Base-by-base conservation (phyloP, 1,140 invertebrate species). In the Drosophila eugracilis region DNA sequence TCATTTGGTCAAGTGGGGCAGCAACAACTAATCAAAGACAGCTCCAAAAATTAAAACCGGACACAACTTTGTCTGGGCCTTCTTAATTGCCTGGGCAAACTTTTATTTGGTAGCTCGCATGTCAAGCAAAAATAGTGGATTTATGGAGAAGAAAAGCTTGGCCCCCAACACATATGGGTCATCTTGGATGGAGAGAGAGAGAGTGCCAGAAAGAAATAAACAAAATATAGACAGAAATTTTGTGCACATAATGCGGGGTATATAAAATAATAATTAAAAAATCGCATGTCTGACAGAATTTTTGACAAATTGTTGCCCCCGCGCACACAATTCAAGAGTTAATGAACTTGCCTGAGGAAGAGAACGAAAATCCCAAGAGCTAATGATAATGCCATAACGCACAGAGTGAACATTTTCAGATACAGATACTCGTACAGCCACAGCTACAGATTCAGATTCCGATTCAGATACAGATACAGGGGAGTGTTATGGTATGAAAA, bases 261-360 rank as follows among this genome's bases (percentile, higher is more conserved):
- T 70, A 58, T 48, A 69, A 71, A 70, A 75, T 50, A 59, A 86
- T 85, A 88, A 86, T 88, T 86, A 70, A 63, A 77, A 86, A 75
- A 86, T 86, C 81, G 81, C 81, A 86, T 88, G 83, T 86, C 81
- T 48, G 54, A 86, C 81, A 71, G 62, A 80, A 74, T 79, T 70
- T 86, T 81, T 81, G 81, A 86, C 81, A 86, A 88, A 86, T 86
- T 81, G 52, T 86, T 76, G 71, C 71, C 76, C 71, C 79, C 71
- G 70, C 59, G 70, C 50, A 75, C 50, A 75, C 44, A 74, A 74
- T 50, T 71, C 44, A 81, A 78, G 88, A 86, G 83, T 86, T 88
- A 86, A 86, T 86, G 81, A 86, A 86, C 81, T 86, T 86, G 73
- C 67, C 36, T 36, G 54, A 19, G 70, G 42, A 44, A 47, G 26